Base-by-base conservation (phyloP, 2,888 invertebrate genomes). In the Calameuta filiformis region DNA sequence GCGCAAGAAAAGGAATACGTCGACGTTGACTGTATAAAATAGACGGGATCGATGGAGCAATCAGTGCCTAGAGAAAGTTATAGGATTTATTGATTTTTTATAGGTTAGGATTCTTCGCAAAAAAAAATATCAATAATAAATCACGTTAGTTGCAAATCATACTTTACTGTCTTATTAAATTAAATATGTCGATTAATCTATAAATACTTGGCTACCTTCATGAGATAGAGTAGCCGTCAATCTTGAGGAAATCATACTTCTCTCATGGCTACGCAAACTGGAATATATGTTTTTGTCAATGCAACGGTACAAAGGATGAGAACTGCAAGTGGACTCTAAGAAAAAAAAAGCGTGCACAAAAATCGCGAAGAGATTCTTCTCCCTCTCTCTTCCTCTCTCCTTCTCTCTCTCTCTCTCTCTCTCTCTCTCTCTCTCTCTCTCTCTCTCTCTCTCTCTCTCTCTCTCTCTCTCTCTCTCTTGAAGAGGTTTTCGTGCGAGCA, bases 401-500 rank as follows among this genome's bases (percentile, higher is more conserved):
- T 76, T 82, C 79, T 34, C 75, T 80, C 81, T 81, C 82, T 80
- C 82, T 85, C 85, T 85, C 84, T 79, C 73, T 77, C 75, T 77
- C 68, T 37, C 73, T 75, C 75, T 34, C n/a, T n/a, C 15, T 77
- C 78, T 80, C 77, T 76, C 78, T 77, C 76, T 75, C 76, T 82
- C 79, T 34, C 75, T 80, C 81, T 81, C 82, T 80, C 82, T 77
- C 76, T 75, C 76, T 82, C 79, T 34, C 75, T 80, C 81, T 81
- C 82, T 80, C 82, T 85, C 85, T 85, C 84, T 79, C 73, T 77
- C 75, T 77, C 68, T 37, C 73, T 75, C 75, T 34, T 79, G 69
- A 73, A 78, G 77, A 77, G 78, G 31, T 74, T 56, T 68, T 80
- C 76, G 80, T 83, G 81, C 79, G 79, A 88, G 88, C 90, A 90